Evolutionary conservation across 2,888 invertebrate species (phyloP).

Genomic region (Chrysotoxum bicinctum): DNA sequence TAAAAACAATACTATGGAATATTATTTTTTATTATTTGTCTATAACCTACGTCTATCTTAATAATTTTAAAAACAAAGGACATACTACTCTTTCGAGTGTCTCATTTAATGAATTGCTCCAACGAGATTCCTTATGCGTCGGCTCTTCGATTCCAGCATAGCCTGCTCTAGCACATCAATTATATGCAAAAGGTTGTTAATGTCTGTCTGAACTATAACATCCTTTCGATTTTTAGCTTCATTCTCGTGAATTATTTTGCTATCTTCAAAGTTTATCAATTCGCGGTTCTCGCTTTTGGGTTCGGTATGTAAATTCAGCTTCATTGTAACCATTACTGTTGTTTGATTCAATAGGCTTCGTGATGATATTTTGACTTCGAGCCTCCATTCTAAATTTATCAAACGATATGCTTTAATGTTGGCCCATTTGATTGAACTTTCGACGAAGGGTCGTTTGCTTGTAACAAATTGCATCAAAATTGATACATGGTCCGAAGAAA

Average conservation of each 20-base stretch:
- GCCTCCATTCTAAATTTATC: conserved; percentile 86
- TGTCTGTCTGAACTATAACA: conserved; percentile 84
- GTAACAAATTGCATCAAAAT: conserved; percentile 79
- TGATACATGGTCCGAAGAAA: conserved; percentile 77
- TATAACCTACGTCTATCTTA: not conserved
- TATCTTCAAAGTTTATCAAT: conserved; percentile 75
- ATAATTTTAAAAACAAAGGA: not conserved
- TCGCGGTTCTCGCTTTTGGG: conserved; percentile 80
- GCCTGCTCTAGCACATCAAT: conserved; percentile 86
- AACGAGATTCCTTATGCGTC: conserved; percentile 80
- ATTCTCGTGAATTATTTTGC: conserved; percentile 75
- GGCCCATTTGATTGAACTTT: conserved; percentile 79
- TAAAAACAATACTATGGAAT: not conserved
- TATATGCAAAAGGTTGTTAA: conserved; percentile 85
- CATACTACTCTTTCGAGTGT: not conserved
- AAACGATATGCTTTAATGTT: conserved; percentile 78
- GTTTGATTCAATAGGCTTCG: conserved; percentile 84
- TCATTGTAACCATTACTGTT: conserved; percentile 84
- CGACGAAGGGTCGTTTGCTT: conserved; percentile 79
- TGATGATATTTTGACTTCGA: conserved; percentile 86
- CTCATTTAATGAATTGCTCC: conserved; percentile 77
- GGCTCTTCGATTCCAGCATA: conserved; percentile 84
- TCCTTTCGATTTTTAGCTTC: conserved; percentile 80
- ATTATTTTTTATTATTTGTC: not conserved
- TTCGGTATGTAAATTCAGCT: conserved; percentile 82